These are phyloP conservation scores for Diprion similis DNA, from an alignment of 1,140 invertebrate species.

Conservation along the genomic window DNA sequence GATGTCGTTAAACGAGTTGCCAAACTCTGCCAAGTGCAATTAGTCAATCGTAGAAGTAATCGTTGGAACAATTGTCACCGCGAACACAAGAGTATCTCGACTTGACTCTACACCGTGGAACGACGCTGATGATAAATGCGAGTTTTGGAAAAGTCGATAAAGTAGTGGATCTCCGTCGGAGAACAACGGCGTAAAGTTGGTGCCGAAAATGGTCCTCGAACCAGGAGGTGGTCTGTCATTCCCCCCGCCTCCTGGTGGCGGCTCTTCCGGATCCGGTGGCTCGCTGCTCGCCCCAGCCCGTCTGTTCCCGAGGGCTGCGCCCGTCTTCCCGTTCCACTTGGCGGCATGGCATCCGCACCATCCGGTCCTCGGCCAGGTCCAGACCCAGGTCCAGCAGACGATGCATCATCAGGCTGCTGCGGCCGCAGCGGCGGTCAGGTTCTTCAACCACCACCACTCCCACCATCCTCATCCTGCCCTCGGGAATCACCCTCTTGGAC, in stretches of 20 bases:
- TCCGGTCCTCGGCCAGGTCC: constrained; percentile 56
- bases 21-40: too few relatives aligned
- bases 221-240: constrained; percentile 61
- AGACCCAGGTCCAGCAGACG: constrained; percentile 55
- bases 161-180: not conserved
- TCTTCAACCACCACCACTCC: constrained; percentile 56
- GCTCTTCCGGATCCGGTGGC: constrained; percentile 47
- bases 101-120: not conserved
- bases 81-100: too few relatives aligned
- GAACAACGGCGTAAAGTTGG: constrained; percentile 42
- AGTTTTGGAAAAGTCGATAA: not conserved
- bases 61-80: too few relatives aligned
- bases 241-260: constrained; percentile 57
- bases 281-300: constrained; percentile 52
- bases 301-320: constrained; percentile 56
- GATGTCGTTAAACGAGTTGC: too few relatives aligned
- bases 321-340: constrained; percentile 58
- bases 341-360: constrained; percentile 59
- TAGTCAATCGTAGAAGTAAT: not conserved
- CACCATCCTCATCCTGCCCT: constrained; percentile 56
- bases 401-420: constrained; percentile 57
- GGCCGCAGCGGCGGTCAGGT: constrained; percentile 50
- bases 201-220: constrained; percentile 61
- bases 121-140: not conserved
- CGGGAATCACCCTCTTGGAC: constrained; percentile 53